Evolutionary conservation across 2,113 vertebrate genomes (phyloP).

Genomic region (Tetrax tetrax): DNA sequence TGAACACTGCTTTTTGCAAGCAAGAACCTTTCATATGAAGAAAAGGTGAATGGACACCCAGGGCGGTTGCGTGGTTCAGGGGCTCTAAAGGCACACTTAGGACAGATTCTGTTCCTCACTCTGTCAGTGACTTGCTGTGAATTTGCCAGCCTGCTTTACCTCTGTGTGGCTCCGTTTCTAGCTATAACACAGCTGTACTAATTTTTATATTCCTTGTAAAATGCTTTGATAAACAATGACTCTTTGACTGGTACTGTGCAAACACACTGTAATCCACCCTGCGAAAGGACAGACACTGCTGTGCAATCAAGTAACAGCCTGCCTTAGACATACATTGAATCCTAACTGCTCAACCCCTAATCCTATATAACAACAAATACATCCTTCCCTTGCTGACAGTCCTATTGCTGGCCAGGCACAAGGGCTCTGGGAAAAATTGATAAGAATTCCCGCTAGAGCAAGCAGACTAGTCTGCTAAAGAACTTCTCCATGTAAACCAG

Average conservation of each 20-base stretch:
- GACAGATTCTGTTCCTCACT: neutral
- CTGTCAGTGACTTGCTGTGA: neutral
- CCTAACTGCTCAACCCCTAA: neutral
- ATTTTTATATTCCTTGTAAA: neutral
- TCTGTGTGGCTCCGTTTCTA: neutral
- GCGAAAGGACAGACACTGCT: neutral
- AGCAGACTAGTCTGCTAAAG: neutral
- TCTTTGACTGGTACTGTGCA: neutral
- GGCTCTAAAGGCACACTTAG: neutral
- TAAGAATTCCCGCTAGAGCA: neutral
- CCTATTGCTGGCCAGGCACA: neutral
- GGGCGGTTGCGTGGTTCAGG: neutral
- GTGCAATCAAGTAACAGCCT: neutral
- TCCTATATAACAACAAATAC: neutral
- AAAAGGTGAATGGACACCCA: neutral
- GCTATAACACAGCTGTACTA: neutral
- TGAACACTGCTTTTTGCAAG: neutral
- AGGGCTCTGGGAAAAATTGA: rapidly evolving
- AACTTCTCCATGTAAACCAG: neutral
- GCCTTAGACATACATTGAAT: neutral
- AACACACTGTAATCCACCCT: neutral
- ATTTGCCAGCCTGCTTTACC: neutral
- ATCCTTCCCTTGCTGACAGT: neutral
- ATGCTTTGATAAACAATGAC: neutral
- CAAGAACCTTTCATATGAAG: neutral